phyloP scores from a whole-genome alignment of 2,888 invertebrate species.

The Pristionchus maxplancki region DNA sequence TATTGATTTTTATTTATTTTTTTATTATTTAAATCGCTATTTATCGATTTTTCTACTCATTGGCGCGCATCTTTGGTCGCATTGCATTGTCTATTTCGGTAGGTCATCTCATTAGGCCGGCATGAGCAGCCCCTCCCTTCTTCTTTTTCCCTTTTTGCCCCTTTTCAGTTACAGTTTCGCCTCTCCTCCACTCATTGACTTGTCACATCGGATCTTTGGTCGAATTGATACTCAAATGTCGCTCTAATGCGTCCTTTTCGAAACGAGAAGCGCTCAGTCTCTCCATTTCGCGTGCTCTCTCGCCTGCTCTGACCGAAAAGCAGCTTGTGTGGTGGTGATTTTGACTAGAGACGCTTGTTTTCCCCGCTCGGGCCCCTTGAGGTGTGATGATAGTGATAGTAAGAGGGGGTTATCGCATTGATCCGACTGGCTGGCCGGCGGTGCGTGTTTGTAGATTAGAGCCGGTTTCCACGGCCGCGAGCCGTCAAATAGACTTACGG shows the following conservation, averaged over 20 bases:
- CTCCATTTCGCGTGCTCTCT: neutral
- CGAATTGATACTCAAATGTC: neutral
- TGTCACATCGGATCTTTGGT: conserved; percentile 45
- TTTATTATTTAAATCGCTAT: neutral
- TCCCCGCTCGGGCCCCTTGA: neutral
- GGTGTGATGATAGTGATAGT: conserved; percentile 9
- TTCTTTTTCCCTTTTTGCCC: neutral
- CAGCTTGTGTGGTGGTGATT: too few relatives aligned
- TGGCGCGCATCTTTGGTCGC: neutral
- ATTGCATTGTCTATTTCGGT: conserved; percentile 1
- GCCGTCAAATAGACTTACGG: neutral
- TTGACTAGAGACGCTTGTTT: too few relatives aligned
- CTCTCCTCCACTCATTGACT: neutral
- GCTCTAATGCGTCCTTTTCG: neutral
- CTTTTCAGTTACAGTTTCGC: neutral
- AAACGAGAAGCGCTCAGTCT: neutral
- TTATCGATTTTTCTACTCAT: neutral
- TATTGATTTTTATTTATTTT: neutral
- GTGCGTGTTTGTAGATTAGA: neutral
- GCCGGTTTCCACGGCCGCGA: neutral
- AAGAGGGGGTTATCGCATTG: neutral
- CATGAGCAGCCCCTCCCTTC: conserved; percentile 36
- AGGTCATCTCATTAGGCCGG: neutral
- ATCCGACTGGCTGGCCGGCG: neutral
- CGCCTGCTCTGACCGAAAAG: neutral